Percentiles rank a stretch among this genome's conserved stretches.
These are phyloP conservation scores for Steatocranus sp. DNA, from an alignment of 2,797 vertebrate genomes.

Conservation along the genomic window DNA sequence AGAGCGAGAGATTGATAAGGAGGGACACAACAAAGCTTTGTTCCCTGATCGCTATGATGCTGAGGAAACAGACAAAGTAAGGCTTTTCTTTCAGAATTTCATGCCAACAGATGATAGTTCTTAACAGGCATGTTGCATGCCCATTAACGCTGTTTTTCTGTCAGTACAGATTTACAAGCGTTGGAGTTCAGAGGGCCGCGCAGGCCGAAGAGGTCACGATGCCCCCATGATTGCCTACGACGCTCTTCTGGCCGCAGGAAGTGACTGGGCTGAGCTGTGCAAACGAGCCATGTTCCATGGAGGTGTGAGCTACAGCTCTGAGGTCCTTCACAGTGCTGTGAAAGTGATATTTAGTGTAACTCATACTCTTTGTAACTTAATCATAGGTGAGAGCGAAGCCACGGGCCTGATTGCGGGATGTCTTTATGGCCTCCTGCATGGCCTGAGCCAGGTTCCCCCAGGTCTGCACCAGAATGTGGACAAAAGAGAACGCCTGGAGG, in stretches of 20 bases:
- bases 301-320: conserved; percentile 73
- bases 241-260: conserved; percentile 84
- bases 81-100: neutral
- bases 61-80: conserved; percentile 90
- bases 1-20: conserved; percentile 86
- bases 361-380: neutral
- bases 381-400: conserved; percentile 86
- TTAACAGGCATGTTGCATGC: neutral
- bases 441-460: conserved; percentile 78
- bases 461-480: conserved; percentile 86
- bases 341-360: neutral
- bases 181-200: conserved; percentile 96
- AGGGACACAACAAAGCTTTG: conserved; percentile 78
- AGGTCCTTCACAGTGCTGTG: neutral
- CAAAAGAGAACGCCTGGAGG: conserved; percentile 80
- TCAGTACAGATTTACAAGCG: conserved; percentile 79
- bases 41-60: conserved; percentile 84
- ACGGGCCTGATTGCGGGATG: conserved; percentile 90
- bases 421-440: conserved; percentile 88
- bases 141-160: neutral
- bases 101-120: neutral
- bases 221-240: conserved; percentile 98
- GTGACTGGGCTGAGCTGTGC: conserved; percentile 88
- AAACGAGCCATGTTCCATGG: conserved; percentile 92
- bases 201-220: conserved; percentile 89